Conservation (phyloP, 2,797 vertebrate genomes). For the Tenualosa thibaudeaui region DNA sequence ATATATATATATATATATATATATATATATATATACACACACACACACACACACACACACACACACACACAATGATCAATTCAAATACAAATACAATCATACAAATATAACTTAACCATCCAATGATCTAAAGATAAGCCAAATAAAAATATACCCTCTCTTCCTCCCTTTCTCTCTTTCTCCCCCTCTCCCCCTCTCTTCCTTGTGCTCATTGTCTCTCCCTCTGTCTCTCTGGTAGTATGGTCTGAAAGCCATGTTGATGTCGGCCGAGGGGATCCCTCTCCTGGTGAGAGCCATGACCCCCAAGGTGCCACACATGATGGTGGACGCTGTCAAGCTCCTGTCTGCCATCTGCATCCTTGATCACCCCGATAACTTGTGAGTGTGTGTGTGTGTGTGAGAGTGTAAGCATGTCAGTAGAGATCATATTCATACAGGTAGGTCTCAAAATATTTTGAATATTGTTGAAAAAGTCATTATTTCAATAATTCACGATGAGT, state of each 20-base stretch:
- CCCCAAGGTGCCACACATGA: conserved; percentile 84
- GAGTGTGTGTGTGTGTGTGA: conserved; percentile 47
- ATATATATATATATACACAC: too few relatives aligned
- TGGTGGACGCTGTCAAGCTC: conserved; percentile 87
- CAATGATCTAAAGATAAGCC: too few relatives aligned
- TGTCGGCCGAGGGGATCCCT: conserved; percentile 81
- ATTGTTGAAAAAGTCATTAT: too few relatives aligned
- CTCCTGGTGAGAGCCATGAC: conserved; percentile 87
- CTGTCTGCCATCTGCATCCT: conserved; percentile 90
- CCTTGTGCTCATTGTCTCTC: not conserved
- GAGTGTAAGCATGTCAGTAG: not conserved
- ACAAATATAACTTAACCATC: not conserved
- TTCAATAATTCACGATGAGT: too few relatives aligned
- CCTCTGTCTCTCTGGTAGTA: conserved; percentile 64
- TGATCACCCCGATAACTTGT: conserved; percentile 85
- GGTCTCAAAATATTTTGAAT: too few relatives aligned
- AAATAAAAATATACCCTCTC: too few relatives aligned
- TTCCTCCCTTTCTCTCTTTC: too few relatives aligned
- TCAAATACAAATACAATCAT: too few relatives aligned
- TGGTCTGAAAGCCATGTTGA: conserved; percentile 88
- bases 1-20: too few relatives aligned
- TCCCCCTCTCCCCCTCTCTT: too few relatives aligned
- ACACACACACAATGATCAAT: too few relatives aligned
- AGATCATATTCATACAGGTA: not conserved
- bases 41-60: too few relatives aligned